Percentiles rank a stretch among this genome's conserved stretches.
These are phyloP conservation scores for Catagonus wagneri DNA, from an alignment of 2,113 vertebrate species.

Conservation along the genomic window DNA sequence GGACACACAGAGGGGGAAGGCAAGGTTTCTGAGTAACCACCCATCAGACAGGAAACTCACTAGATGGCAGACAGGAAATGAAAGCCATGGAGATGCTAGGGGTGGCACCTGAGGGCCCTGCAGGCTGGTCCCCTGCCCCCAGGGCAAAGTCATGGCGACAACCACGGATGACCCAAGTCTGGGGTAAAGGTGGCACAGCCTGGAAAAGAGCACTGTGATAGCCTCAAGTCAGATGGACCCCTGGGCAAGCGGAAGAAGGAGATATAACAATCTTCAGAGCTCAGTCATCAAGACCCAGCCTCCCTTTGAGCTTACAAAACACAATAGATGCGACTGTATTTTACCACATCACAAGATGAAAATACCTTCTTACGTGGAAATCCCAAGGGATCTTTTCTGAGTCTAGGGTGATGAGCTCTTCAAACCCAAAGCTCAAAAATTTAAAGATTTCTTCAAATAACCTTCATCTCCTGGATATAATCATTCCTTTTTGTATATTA, in stretches of 20 bases:
- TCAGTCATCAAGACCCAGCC: background rate
- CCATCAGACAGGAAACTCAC: background rate
- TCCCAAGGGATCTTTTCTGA: background rate
- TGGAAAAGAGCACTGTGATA: background rate
- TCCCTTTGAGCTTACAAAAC: background rate
- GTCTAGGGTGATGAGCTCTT: background rate
- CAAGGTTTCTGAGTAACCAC: background rate
- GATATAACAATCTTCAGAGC: background rate
- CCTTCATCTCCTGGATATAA: background rate
- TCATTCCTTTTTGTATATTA: background rate
- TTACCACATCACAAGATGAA: background rate
- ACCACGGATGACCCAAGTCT: rapidly evolving
- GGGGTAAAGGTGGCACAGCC: background rate
- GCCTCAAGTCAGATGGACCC: background rate
- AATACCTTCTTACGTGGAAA: background rate
- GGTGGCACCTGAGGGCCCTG: background rate
- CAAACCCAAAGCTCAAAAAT: background rate
- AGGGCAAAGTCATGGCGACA: background rate
- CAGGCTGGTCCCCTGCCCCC: background rate
- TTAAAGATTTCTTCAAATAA: background rate
- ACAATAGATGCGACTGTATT: background rate
- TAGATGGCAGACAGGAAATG: background rate
- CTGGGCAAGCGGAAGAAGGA: background rate
- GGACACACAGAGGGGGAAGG: background rate
- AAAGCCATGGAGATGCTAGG: background rate